These are phyloP conservation scores for Medauroidea extradentata DNA, from an alignment of 1,140 invertebrate species.

Conservation along the genomic window DNA sequence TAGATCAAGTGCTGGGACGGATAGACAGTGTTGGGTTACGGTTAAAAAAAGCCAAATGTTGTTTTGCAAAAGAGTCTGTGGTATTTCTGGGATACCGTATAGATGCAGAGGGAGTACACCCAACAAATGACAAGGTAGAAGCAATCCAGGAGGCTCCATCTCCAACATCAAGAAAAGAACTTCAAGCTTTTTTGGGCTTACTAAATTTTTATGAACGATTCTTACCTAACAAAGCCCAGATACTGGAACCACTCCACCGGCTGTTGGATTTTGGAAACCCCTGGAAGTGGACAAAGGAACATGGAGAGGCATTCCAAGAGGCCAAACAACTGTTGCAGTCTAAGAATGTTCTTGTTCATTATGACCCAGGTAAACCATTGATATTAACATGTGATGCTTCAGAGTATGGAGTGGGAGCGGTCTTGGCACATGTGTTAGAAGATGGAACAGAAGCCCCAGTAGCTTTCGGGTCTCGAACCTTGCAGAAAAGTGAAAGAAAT, in stretches of 20 bases:
- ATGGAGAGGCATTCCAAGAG: not conserved
- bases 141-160: slow-evolving; percentile 23
- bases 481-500: slow-evolving; percentile 37
- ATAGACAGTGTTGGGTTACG: not conserved
- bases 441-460: slow-evolving; percentile 35
- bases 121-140: slow-evolving; percentile 27
- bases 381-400: slow-evolving; percentile 40
- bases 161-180: slow-evolving; percentile 28
- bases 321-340: not conserved
- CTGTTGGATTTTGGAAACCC: slow-evolving; percentile 9
- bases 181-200: slow-evolving; percentile 27
- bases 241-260: slow-evolving; percentile 14
- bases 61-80: slow-evolving; percentile 26
- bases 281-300: not conserved
- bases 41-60: slow-evolving; percentile 20
- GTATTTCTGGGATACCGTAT: slow-evolving; percentile 37
- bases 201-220: slow-evolving; percentile 30
- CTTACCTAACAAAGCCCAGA: slow-evolving; percentile 15
- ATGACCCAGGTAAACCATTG: not conserved
- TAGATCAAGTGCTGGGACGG: not conserved
- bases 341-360: not conserved
- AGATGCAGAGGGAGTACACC: slow-evolving; percentile 30
- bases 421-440: slow-evolving; percentile 33
- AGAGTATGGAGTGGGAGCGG: slow-evolving; percentile 35
- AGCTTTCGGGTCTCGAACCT: slow-evolving; percentile 29